phyloP scores from a whole-genome alignment of 2,888 invertebrate species.

The Baronia brevicornis region DNA sequence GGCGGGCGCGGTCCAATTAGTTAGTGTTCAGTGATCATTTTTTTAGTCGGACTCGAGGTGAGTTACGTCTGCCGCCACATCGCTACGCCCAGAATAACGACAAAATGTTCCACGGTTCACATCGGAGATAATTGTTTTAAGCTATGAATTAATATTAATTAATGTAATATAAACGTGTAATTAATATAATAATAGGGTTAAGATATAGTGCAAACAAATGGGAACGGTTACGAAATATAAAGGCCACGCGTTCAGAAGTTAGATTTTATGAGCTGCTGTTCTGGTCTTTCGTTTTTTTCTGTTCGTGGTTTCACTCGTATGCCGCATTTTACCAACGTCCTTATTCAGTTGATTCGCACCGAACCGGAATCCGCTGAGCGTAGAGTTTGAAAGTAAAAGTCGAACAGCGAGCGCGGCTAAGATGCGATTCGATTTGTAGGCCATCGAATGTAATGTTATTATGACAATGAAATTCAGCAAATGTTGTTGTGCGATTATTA shows the following conservation, averaged over 20 bases:
- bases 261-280: constrained; percentile 24
- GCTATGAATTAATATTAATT: constrained; percentile 64
- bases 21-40: constrained; percentile 62
- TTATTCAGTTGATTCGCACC: constrained; percentile 7
- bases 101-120: constrained; percentile 46
- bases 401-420: constrained; percentile 23
- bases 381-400: constrained; percentile 37
- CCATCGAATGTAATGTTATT: constrained; percentile 33
- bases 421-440: constrained; percentile 14
- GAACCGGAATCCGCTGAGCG: constrained; percentile 21
- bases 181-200: constrained; percentile 41
- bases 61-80: constrained; percentile 36
- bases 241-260: constrained; percentile 19
- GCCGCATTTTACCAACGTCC: not conserved
- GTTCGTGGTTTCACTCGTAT: constrained; percentile 10
- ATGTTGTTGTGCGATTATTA: too few species aligned
- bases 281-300: constrained; percentile 6
- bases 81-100: constrained; percentile 34
- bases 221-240: constrained; percentile 57
- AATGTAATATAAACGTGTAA: constrained; percentile 59
- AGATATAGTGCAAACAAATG: constrained; percentile 72
- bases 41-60: constrained; percentile 36
- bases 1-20: constrained; percentile 68
- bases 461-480: too few species aligned
- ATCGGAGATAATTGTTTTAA: constrained; percentile 61